A percentile compares a stretch with the other conserved stretches of the same genome.
phyloP scores from a whole-genome alignment of 2,113 vertebrate species.

The Myotis davidii region DNA sequence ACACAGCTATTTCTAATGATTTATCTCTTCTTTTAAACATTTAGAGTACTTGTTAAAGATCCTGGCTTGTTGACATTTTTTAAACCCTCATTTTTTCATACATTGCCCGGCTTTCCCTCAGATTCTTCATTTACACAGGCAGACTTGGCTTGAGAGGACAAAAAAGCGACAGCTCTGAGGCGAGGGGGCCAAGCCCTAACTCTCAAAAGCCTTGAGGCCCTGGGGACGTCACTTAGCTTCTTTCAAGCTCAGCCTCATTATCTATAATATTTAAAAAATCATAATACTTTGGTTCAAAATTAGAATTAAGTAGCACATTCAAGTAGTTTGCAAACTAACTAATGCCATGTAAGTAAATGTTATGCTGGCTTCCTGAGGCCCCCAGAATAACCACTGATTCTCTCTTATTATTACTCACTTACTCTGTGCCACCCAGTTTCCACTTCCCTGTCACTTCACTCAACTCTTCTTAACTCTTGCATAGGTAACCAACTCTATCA shows the following conservation, averaged over 20 bases:
- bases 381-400: neutral
- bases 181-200: neutral
- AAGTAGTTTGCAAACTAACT: neutral
- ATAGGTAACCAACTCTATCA: neutral
- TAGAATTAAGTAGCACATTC: neutral
- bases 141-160: neutral
- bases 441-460: neutral
- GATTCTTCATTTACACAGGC: neutral
- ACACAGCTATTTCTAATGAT: neutral
- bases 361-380: neutral
- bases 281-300: neutral
- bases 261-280: neutral
- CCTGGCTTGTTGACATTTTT: neutral
- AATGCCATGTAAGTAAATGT: fast-evolving
- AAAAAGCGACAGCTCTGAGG: neutral
- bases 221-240: neutral
- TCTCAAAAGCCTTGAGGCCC: neutral
- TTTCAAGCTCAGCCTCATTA: neutral
- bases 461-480: neutral
- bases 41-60: neutral
- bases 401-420: neutral
- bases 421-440: neutral
- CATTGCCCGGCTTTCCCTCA: neutral
- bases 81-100: neutral
- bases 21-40: neutral